Evolutionary conservation across 2,113 vertebrate species (phyloP), one percentile per base, ranked within the genome.

Genomic region (Empidonax alnorum): DNA sequence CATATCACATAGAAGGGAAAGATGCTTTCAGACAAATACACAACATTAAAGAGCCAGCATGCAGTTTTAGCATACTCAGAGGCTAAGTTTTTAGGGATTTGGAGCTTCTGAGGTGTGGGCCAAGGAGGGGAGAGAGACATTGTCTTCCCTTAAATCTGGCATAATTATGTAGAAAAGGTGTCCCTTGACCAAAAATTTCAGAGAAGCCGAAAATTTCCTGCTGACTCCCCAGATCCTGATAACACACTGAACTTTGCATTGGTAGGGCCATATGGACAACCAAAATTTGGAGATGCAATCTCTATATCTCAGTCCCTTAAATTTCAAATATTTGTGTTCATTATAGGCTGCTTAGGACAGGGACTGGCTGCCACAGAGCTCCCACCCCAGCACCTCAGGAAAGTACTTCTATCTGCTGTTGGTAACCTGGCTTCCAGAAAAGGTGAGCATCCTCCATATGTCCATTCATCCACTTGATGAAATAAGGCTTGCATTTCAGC

Each of bases 1-100:
- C 27, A 12, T 94, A 93, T 76, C 71, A 85, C 81, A 87, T 46
- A 62, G 63, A 68, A 28, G 68, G 37, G 52, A 88, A 92, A 83
- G 67, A 12, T 83, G 58, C 31, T 94, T 90, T 95, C 78, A 93
- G 78, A 90, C 30, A 95, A 93, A 83, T 80, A 65, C 3, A 49
- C 18, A 71, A 88, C 63, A 69, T 69, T 92, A 92, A 83, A 88
- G 72, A 85, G 15, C 22, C 31, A 90, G 41, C 31, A 69, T 58
- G 66, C 17, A 46, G 58, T 90, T 91, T 91, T 62, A 84, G 86
- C 80, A 92, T 30, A 80, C 37, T 69, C 28, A 46, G 37, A 73
- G 41, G 21, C 37, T 71, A 75, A 23, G 10, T 61, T 83, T 93
- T 88, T 46, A 31, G 49, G 67, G 31, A 87, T 79, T 67, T 41